Conservation (phyloP, 2,113 vertebrate genomes). For the Eubucco bourcierii region DNA sequence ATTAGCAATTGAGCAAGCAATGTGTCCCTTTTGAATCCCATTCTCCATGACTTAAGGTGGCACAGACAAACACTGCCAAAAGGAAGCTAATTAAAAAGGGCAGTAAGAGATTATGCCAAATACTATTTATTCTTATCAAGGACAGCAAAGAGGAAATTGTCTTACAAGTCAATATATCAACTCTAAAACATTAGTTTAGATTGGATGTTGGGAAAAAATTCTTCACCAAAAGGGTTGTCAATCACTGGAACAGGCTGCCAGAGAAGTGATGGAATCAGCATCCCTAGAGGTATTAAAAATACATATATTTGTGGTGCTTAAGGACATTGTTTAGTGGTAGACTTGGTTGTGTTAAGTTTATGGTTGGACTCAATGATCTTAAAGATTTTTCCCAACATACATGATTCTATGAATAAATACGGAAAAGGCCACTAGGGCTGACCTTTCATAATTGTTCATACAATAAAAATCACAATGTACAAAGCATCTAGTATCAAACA, state of each 20-base stretch:
- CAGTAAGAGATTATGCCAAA: not conserved
- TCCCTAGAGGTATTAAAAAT: not conserved
- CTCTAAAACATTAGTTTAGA: not conserved
- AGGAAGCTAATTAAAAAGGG: not conserved
- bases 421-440: not conserved
- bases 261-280: not conserved
- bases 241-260: not conserved
- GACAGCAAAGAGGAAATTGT: not conserved
- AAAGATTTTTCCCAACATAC: not conserved
- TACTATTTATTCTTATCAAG: not conserved
- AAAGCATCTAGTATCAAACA: not conserved
- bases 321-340: not conserved
- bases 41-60: not conserved
- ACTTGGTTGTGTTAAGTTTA: not conserved
- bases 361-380: not conserved
- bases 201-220: not conserved
- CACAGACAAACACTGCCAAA: not conserved
- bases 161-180: not conserved
- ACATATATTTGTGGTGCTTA: fast-evolving
- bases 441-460: not conserved
- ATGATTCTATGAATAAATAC: not conserved
- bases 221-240: not conserved
- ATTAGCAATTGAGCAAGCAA: not conserved
- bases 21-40: not conserved
- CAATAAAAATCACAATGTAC: not conserved